A percentile compares a stretch with the other conserved stretches of the same genome.
Evolutionary conservation across 2,888 invertebrate genomes (phyloP).

Genomic region (Hemistola chrysoprasaria): DNA sequence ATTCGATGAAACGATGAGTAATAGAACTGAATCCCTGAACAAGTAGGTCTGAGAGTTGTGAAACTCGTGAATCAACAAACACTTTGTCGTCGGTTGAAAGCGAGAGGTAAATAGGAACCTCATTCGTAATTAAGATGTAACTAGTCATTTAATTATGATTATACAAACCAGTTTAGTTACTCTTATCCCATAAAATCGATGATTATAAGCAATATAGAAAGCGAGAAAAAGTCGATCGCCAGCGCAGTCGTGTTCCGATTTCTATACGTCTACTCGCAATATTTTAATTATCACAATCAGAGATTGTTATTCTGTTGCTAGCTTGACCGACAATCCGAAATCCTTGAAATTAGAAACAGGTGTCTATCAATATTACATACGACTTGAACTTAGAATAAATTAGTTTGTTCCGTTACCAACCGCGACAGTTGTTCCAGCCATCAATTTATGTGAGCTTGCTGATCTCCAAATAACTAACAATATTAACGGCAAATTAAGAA

Average conservation of each 20-base stretch:
- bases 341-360: slow-evolving; percentile 18
- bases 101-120: slow-evolving; percentile 8
- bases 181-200: slow-evolving; percentile 4
- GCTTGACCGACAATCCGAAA: slow-evolving; percentile 17
- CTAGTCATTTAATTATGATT: too few species aligned
- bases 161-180: slow-evolving; percentile 14
- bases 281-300: not conserved
- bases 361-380: not conserved
- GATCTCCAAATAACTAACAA: not conserved
- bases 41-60: slow-evolving; percentile 21
- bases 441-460: slow-evolving; percentile 3
- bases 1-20: slow-evolving; percentile 49
- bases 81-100: slow-evolving; percentile 12
- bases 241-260: slow-evolving; percentile 8
- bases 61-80: slow-evolving; percentile 17
- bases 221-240: slow-evolving; percentile 22
- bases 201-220: slow-evolving; percentile 19
- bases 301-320: slow-evolving; percentile 4
- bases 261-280: slow-evolving; percentile 4
- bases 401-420: slow-evolving; percentile 4
- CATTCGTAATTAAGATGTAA: slow-evolving; percentile 10
- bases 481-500: not conserved
- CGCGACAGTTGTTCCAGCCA: slow-evolving; percentile 7
- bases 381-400: too few species aligned
- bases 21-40: slow-evolving; percentile 25